Conservation (phyloP, 2,797 vertebrate species). For the Pipistrellus pipistrellus region DNA sequence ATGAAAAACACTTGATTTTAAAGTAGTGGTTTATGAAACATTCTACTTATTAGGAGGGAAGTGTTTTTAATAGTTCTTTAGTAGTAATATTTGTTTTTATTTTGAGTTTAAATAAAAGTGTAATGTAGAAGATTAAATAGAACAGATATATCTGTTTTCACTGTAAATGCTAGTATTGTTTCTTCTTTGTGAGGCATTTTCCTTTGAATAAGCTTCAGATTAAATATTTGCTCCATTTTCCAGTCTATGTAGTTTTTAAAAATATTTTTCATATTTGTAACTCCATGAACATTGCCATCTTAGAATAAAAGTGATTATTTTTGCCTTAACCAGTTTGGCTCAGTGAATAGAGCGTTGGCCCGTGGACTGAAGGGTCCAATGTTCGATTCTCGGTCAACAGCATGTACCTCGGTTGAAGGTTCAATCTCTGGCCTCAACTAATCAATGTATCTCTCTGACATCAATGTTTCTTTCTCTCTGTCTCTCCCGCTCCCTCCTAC, state of each 20-base stretch:
- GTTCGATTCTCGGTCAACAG: too few relatives aligned
- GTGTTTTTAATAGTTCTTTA: slow-evolving; percentile 19
- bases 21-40: not conserved
- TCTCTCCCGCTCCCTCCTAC: too few relatives aligned
- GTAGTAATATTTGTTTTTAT: not conserved
- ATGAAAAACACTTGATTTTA: slow-evolving; percentile 49
- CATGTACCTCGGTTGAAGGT: too few relatives aligned
- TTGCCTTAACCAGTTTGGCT: not conserved
- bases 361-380: too few relatives aligned
- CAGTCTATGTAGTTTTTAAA: not conserved
- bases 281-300: not conserved
- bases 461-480: too few relatives aligned
- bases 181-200: not conserved
- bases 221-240: not conserved
- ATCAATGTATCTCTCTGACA: too few relatives aligned
- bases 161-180: slow-evolving; percentile 3
- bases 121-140: not conserved
- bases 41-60: not conserved
- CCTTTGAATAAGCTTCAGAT: not conserved
- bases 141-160: slow-evolving; percentile 14
- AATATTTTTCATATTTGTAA: not conserved
- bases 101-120: slow-evolving; percentile 41
- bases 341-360: too few relatives aligned
- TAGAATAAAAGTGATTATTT: slow-evolving; percentile 56
- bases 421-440: too few relatives aligned